Evolutionary conservation across 2,888 invertebrate genomes (phyloP).

Genomic region (Archips xylosteana): DNA sequence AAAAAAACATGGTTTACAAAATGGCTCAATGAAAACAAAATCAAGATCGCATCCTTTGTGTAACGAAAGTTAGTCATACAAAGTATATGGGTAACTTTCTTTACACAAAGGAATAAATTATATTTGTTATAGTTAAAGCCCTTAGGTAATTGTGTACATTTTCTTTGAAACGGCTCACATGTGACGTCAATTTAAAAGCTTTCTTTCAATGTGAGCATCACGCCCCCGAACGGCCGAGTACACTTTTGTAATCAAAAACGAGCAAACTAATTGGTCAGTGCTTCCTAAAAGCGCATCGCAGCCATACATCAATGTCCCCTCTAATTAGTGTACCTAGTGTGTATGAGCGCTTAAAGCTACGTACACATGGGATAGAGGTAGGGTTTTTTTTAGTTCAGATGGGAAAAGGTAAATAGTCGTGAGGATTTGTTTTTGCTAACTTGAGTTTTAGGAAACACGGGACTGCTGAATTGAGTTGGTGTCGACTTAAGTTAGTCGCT

Average conservation of each 20-base stretch:
- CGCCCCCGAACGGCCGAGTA: neutral
- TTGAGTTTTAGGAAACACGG: no score
- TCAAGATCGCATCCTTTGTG: no score
- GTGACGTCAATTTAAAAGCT: neutral
- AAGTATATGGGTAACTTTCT: no score
- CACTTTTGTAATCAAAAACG: constrained; percentile 30
- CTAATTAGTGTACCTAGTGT: constrained; percentile 48
- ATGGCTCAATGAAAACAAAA: no score
- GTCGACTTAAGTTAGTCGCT: no score
- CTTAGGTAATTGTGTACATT: no score
- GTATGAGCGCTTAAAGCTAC: constrained; percentile 31
- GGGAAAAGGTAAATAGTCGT: neutral
- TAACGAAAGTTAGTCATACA: no score
- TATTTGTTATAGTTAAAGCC: no score
- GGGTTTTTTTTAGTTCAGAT: neutral
- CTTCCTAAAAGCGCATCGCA: constrained; percentile 41
- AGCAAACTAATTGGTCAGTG: constrained; percentile 31
- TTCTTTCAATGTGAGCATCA: neutral
- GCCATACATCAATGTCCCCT: constrained; percentile 50
- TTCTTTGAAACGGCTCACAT: no score
- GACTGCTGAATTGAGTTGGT: no score
- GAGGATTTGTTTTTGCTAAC: neutral
- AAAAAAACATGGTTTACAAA: no score
- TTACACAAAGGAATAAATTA: no score
- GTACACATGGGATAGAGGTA: constrained; percentile 15